Conservation (phyloP, 2,888 invertebrate genomes). For the Ferrisia virgata region DNA sequence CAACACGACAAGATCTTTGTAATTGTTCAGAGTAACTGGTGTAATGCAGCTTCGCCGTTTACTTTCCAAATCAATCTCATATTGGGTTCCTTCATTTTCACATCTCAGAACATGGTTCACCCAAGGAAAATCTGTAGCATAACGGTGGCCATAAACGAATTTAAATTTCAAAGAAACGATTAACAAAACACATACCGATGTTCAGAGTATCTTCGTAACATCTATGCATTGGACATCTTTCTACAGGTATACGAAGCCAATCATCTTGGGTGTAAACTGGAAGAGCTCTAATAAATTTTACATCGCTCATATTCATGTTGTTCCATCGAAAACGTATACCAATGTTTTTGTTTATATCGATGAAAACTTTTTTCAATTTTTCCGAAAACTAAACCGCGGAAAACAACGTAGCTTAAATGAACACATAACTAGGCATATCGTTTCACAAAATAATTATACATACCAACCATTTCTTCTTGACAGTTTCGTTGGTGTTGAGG, state of each 20-base stretch:
- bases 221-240: conserved; percentile 47
- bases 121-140: conserved; percentile 33
- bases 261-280: conserved; percentile 48
- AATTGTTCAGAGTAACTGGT: conserved; percentile 38
- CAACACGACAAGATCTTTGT: conserved; percentile 38
- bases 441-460: neutral
- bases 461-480: conserved; percentile 47
- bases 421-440: neutral
- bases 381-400: conserved; percentile 46
- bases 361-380: conserved; percentile 47
- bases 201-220: conserved; percentile 46
- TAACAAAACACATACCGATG: conserved; percentile 39
- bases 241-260: conserved; percentile 47
- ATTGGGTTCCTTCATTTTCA: conserved; percentile 47
- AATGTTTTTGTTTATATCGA: conserved; percentile 47
- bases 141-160: neutral
- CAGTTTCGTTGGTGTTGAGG: conserved; percentile 45
- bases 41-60: conserved; percentile 47
- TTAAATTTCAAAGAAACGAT: neutral
- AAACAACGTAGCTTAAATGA: too few species aligned
- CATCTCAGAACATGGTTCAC: conserved; percentile 47
- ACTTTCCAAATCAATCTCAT: conserved; percentile 45
- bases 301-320: conserved; percentile 22
- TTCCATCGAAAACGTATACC: conserved; percentile 47
- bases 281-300: conserved; percentile 47